A percentile compares a stretch with the other conserved stretches of the same genome.
Evolutionary conservation across 1,140 invertebrate genomes (phyloP).

Genomic region (Patella vulgata): DNA sequence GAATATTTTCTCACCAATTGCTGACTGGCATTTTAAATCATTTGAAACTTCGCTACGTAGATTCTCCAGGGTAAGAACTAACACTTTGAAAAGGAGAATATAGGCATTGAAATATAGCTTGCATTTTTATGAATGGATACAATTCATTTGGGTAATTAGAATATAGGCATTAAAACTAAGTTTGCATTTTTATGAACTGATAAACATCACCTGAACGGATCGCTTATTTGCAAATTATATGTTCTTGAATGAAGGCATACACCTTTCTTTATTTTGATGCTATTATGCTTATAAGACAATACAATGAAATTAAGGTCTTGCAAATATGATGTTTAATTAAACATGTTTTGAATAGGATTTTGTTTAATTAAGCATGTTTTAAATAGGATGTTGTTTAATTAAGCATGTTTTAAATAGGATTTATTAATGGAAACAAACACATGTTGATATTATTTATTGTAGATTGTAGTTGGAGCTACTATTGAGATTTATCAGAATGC

Average conservation of each 20-base stretch:
- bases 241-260: too few relatives aligned
- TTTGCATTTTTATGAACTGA: background rate
- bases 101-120: background rate
- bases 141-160: background rate
- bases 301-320: too few relatives aligned
- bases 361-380: too few relatives aligned
- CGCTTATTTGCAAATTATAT: background rate
- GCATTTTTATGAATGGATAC: background rate
- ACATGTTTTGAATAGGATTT: too few relatives aligned
- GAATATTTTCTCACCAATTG: constrained; percentile 65
- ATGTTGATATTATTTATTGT: too few relatives aligned
- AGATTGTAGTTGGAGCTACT: constrained; percentile 63
- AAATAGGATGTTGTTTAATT: too few relatives aligned
- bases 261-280: too few relatives aligned
- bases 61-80: constrained; percentile 59
- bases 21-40: constrained; percentile 66
- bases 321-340: too few relatives aligned
- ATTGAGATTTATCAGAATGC: constrained; percentile 64
- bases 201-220: background rate
- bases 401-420: too few relatives aligned
- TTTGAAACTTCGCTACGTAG: constrained; percentile 68
- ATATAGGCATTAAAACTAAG: background rate
- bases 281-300: too few relatives aligned
- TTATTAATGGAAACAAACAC: too few relatives aligned
- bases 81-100: background rate